A percentile compares a stretch with the other conserved stretches of the same genome.
These are phyloP conservation scores for Strigamia crassipes DNA, from an alignment of 2,888 invertebrate genomes.

Conservation along the genomic window DNA sequence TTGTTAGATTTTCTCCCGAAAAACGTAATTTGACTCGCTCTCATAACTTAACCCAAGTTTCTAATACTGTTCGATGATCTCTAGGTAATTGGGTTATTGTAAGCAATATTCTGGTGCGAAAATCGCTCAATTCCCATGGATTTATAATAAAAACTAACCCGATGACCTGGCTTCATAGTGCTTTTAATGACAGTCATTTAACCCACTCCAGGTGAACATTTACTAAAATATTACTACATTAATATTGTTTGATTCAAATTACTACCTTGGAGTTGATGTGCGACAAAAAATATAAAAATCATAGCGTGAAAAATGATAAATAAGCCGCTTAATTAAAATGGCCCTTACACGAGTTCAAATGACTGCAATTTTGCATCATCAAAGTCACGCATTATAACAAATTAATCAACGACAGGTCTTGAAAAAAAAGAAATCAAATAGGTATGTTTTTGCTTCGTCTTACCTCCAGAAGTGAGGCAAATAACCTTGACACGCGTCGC, in stretches of 20 bases:
- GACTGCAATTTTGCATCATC: constrained; percentile 13
- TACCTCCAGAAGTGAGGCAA: constrained; percentile 52
- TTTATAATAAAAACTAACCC: background rate
- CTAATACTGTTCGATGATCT: background rate
- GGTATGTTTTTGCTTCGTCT: constrained; percentile 22
- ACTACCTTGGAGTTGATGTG: background rate
- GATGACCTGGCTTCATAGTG: background rate
- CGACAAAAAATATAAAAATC: background rate
- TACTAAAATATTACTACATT: background rate
- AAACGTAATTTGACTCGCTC: background rate
- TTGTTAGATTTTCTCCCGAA: background rate
- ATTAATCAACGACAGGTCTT: background rate
- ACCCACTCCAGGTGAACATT: background rate
- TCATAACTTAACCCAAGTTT: background rate
- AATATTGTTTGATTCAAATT: background rate
- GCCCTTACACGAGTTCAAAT: background rate
- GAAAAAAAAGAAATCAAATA: background rate
- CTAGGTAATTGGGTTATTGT: background rate
- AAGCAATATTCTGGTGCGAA: background rate
- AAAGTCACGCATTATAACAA: background rate
- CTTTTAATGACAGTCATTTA: constrained; percentile 3
- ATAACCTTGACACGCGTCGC: constrained; percentile 51
- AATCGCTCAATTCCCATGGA: background rate
- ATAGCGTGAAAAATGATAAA: background rate
- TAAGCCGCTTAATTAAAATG: constrained; percentile 2